Conservation (phyloP, 2,888 invertebrate species). For the Caenorhabditis afra region DNA sequence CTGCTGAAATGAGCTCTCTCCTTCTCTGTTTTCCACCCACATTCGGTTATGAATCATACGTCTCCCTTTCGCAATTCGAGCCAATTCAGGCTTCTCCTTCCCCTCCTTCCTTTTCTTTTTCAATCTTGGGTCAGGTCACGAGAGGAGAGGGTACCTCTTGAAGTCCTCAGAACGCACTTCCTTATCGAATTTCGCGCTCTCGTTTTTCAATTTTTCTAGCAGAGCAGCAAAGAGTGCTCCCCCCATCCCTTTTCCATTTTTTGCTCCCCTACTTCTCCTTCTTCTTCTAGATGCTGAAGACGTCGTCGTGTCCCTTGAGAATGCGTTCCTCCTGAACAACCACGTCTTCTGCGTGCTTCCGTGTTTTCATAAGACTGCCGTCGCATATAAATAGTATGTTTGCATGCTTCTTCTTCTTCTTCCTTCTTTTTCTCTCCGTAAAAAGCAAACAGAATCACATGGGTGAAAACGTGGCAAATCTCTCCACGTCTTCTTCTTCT, state of each 20-base stretch:
- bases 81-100: no score
- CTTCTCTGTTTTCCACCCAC: no score
- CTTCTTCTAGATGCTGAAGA: background rate
- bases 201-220: background rate
- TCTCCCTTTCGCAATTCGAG: no score
- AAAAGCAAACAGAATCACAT: conserved; percentile 32
- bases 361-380: background rate
- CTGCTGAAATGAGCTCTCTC: no score
- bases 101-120: background rate
- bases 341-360: conserved; percentile 1
- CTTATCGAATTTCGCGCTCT: conserved; percentile 39
- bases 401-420: conserved; percentile 15
- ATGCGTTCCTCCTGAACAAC: conserved; percentile 3
- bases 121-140: no score
- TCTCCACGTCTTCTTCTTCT: conserved; percentile 14
- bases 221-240: background rate
- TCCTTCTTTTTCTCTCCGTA: background rate
- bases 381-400: conserved; percentile 22
- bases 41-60: no score
- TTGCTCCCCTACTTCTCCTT: background rate
- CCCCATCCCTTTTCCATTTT: background rate
- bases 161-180: conserved; percentile 43
- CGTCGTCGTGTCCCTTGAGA: conserved; percentile 1
- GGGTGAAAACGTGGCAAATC: conserved; percentile 28
- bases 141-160: background rate